phyloP scores from a whole-genome alignment of 2,888 invertebrate species.

The Conchocele bisecta region DNA sequence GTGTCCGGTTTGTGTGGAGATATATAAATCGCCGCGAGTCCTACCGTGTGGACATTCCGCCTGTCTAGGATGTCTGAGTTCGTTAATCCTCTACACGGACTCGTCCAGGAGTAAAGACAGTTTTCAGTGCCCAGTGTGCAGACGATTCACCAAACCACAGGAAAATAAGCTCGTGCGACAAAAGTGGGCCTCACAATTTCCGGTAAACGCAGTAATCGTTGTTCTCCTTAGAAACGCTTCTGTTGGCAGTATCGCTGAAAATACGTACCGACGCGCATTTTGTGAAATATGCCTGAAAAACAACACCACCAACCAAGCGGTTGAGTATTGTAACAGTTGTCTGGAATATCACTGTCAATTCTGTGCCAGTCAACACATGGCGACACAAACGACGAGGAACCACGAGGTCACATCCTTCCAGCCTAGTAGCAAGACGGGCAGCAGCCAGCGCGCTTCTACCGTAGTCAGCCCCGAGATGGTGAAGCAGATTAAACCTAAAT shows the following conservation, averaged over 20 bases:
- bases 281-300: conserved; percentile 52
- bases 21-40: conserved; percentile 54
- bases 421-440: not conserved
- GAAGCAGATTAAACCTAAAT: not conserved
- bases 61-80: conserved; percentile 45
- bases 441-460: not conserved
- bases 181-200: conserved; percentile 54
- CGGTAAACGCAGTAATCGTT: conserved; percentile 35
- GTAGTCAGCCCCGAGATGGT: not conserved
- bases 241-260: conserved; percentile 30
- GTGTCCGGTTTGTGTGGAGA: conserved; percentile 48
- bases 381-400: conserved; percentile 36
- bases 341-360: conserved; percentile 46
- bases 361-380: conserved; percentile 44
- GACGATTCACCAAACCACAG: conserved; percentile 31
- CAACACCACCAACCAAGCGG: conserved; percentile 32
- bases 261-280: conserved; percentile 42
- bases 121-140: conserved; percentile 49
- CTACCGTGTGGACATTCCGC: conserved; percentile 54
- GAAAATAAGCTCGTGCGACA: conserved; percentile 23
- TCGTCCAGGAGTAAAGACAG: conserved; percentile 36
- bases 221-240: conserved; percentile 46
- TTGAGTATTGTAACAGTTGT: conserved; percentile 44
- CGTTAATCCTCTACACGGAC: conserved; percentile 47
- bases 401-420: conserved; percentile 42